Conservation (phyloP, 2,888 invertebrate genomes). For the Dyspetes luteomarginatus region DNA sequence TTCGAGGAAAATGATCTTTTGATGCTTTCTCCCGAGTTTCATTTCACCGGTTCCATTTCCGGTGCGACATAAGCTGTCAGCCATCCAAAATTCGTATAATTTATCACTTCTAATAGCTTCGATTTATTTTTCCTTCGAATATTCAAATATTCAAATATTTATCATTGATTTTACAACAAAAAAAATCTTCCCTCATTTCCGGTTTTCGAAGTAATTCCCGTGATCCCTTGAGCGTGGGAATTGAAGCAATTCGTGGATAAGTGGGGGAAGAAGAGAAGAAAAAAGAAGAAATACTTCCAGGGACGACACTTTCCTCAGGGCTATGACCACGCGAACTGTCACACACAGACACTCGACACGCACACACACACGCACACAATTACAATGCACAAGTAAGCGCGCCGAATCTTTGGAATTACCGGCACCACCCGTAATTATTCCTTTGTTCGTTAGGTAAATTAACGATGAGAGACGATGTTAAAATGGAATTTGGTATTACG, state of each 20-base stretch:
- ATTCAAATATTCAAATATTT: constrained; percentile 28
- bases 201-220: neutral
- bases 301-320: constrained; percentile 55
- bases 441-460: neutral
- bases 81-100: neutral
- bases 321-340: constrained; percentile 65
- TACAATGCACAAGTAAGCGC: constrained; percentile 46
- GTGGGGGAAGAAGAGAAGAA: neutral
- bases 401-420: constrained; percentile 45
- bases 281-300: constrained; percentile 20
- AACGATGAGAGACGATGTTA: neutral
- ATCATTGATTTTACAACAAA: neutral
- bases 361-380: constrained; percentile 50
- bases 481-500: neutral
- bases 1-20: constrained; percentile 37
- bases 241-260: neutral
- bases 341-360: constrained; percentile 30
- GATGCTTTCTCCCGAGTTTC: neutral
- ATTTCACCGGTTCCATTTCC: constrained; percentile 35
- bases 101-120: neutral
- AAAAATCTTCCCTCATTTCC: neutral
- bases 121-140: constrained; percentile 21
- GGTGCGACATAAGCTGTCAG: neutral
- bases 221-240: neutral
- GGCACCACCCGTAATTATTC: constrained; percentile 3